These are phyloP conservation scores for Neodontobutis hainanensis DNA, from an alignment of 2,113 vertebrate genomes.

Conservation along the genomic window DNA sequence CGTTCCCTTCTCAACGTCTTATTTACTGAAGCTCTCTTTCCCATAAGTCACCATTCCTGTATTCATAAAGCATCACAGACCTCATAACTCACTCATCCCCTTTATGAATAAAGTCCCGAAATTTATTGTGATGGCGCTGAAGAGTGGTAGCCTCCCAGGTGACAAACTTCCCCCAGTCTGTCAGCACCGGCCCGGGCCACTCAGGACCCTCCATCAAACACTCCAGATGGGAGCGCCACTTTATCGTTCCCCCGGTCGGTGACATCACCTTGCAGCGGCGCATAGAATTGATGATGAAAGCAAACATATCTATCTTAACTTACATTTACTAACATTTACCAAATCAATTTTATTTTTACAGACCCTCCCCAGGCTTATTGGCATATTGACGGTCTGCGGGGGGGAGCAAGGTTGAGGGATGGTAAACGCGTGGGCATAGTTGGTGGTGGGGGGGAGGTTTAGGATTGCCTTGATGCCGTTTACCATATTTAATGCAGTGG, in stretches of 20 bases:
- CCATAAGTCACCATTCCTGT: constrained; percentile 89
- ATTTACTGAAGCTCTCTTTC: constrained; percentile 91
- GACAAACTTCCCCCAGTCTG: constrained; percentile 91
- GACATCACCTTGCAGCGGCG: constrained; percentile 94
- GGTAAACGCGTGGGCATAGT: constrained; percentile 46
- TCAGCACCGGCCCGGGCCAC: constrained; percentile 85
- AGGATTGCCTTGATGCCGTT: constrained; percentile 86
- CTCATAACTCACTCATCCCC: constrained; percentile 79
- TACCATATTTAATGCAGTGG: constrained; percentile 95
- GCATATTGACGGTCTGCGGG: constrained; percentile 95
- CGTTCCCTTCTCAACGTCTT: constrained; percentile 68
- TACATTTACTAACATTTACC: constrained; percentile 99
- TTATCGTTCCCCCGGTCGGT: constrained; percentile 95
- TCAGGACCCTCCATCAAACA: constrained; percentile 90
- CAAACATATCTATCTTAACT: constrained; percentile 99
- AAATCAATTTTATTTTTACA: constrained; percentile 99
- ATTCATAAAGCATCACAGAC: constrained; percentile 74
- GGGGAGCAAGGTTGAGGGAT: constrained; percentile 33
- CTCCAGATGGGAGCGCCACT: constrained; percentile 92
- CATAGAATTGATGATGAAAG: constrained; percentile 99
- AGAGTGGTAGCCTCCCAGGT: constrained; percentile 92
- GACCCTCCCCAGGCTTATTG: constrained; percentile 88
- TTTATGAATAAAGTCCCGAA: constrained; percentile 95
- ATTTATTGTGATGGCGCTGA: constrained; percentile 97
- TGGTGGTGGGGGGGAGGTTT: constrained; percentile 25